Evolutionary conservation across 2,113 vertebrate genomes (phyloP), one percentile per base, ranked within the genome.

Genomic region (Salminus brasiliensis): DNA sequence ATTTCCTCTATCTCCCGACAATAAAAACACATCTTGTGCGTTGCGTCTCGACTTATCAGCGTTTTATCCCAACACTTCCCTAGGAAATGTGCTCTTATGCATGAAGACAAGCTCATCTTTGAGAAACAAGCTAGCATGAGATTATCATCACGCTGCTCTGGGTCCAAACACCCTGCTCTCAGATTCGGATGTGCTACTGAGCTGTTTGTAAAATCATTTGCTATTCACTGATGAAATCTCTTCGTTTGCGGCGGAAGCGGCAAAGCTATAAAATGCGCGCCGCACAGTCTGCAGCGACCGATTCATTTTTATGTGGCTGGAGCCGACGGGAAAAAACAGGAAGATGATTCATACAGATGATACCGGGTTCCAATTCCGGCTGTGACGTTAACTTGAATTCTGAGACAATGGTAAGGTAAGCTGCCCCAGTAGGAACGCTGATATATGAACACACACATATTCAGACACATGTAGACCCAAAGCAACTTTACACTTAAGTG

Each of bases 121-220:
- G 62, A 29, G 74, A 81, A 78, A 81, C 69, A 72, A 84, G 74
- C 82, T 73, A 78, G 74, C 78, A 52, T 68, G 78, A 84, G 78
- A 80, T 81, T 73, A 77, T 45, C 49, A 80, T 83, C 82, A 76
- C 16, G 68, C 72, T 79, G 59, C 67, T 76, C 30, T 80, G 77
- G 67, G 66, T 68, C 49, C 77, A 80, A 76, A 83, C 76, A 72
- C 63, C 74, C 55, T 27, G 47, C 72, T 57, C 74, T 66, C 62
- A 39, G 39, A 32, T 32, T 79, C 57, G 13, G 30, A 63, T 62
- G 55, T 2, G 32, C 65, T 32, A 53, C 55, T 27, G 43, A 74
- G 73, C 59, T 71, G 83, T 79, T 78, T 78, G 79, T 77, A 77
- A 81, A 84, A 71, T 81, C 83, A 77, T 66, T 47, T 84, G 78